Percentiles rank a stretch among this genome's conserved stretches.
phyloP scores from a whole-genome alignment of 1,140 invertebrate genomes.

The Homalodisca vitripennis region DNA sequence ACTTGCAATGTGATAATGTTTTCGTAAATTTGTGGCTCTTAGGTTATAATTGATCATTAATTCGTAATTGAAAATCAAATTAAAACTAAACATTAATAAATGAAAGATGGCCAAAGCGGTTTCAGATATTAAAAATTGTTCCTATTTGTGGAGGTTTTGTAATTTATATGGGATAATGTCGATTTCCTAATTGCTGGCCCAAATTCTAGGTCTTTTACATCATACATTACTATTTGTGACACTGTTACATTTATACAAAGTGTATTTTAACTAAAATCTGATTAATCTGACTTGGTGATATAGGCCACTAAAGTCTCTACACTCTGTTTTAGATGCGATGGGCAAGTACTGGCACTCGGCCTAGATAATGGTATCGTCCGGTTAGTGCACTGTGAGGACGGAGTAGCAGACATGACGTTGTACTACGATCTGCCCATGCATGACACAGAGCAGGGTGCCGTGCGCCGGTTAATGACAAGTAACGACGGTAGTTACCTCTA shows the following conservation, averaged over 20 bases:
- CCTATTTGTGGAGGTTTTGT: too few species aligned
- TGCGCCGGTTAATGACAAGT: slow-evolving; percentile 65
- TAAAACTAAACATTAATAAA: too few species aligned
- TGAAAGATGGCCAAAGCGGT: too few species aligned
- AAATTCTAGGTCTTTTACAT: too few species aligned
- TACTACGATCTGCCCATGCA: slow-evolving; percentile 76
- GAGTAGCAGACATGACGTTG: slow-evolving; percentile 57
- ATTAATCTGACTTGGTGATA: background rate
- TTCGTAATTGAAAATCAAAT: too few species aligned
- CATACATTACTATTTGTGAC: background rate
- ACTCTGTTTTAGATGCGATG: slow-evolving; percentile 47
- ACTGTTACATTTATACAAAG: background rate
- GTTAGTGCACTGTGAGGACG: slow-evolving; percentile 53
- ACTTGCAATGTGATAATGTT: too few species aligned
- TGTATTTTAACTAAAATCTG: background rate
- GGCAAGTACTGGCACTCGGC: slow-evolving; percentile 60
- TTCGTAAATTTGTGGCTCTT: too few species aligned
- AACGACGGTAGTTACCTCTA: slow-evolving; percentile 61
- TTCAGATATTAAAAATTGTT: too few species aligned
- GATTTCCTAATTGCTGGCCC: too few species aligned
- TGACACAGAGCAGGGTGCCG: slow-evolving; percentile 69
- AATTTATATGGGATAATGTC: too few species aligned
- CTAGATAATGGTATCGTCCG: slow-evolving; percentile 67
- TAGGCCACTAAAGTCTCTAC: slow-evolving; percentile 5
- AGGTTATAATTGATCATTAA: too few species aligned